phyloP scores from a whole-genome alignment of 2,888 invertebrate species.

The Fissipunctia ypsillon region DNA sequence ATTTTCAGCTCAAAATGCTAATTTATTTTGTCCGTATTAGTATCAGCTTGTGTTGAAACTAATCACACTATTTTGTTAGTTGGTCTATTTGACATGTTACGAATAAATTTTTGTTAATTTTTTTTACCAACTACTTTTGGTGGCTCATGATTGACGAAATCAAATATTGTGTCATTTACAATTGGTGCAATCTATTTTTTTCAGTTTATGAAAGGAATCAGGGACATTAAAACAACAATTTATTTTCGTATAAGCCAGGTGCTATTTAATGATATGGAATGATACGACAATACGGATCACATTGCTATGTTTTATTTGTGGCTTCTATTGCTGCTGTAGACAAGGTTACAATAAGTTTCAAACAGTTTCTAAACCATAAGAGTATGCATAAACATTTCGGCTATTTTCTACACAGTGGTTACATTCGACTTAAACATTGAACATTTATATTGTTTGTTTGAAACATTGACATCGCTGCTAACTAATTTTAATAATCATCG shows the following conservation, averaged over 20 bases:
- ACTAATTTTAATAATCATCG: conserved; percentile 45
- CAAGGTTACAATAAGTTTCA: conserved; percentile 24
- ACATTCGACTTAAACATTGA: conserved; percentile 51
- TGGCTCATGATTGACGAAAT: background rate
- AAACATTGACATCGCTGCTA: conserved; percentile 65
- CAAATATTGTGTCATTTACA: background rate
- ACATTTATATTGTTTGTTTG: conserved; percentile 54
- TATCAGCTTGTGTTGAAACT: background rate
- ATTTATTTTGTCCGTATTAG: conserved; percentile 22
- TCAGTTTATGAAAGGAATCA: background rate
- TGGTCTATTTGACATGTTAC: background rate
- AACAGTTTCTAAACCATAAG: conserved; percentile 37
- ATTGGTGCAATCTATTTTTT: background rate
- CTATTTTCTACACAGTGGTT: conserved; percentile 57
- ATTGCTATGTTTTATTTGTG: conserved; percentile 30
- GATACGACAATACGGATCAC: conserved; percentile 60
- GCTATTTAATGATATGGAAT: conserved; percentile 65
- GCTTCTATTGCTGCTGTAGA: conserved; percentile 35
- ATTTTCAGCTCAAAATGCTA: conserved; percentile 27
- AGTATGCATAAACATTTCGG: conserved; percentile 46
- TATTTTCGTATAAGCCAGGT: conserved; percentile 46
- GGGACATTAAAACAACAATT: conserved; percentile 53
- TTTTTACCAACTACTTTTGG: too few relatives aligned
- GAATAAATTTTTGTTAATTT: background rate
- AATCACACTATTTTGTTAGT: background rate